A percentile compares a stretch with the other conserved stretches of the same genome.
Conservation (phyloP, 2,888 invertebrate species). For the Deilephila porcellus region DNA sequence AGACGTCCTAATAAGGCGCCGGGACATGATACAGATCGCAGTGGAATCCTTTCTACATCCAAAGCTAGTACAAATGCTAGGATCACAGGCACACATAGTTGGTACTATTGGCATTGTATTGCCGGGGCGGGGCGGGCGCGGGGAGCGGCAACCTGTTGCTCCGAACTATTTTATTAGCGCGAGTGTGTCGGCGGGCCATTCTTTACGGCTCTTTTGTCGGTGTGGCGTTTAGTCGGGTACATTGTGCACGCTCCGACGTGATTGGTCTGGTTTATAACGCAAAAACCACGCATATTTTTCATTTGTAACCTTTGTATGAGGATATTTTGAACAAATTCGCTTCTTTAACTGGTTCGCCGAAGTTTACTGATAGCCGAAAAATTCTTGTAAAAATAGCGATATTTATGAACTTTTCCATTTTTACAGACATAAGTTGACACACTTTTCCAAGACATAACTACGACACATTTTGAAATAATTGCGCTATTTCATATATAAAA, state of each 20-base stretch:
- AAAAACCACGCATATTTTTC: slow-evolving; percentile 57
- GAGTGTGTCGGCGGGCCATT: slow-evolving; percentile 80
- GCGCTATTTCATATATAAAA: no score
- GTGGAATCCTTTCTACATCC: slow-evolving; percentile 29
- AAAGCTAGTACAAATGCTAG: slow-evolving; percentile 49
- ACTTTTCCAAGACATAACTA: no score
- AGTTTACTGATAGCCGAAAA: background rate
- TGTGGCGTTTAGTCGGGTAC: slow-evolving; percentile 74
- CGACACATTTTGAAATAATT: no score
- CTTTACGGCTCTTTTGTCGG: slow-evolving; percentile 82
- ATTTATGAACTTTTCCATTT: background rate
- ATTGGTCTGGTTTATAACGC: slow-evolving; percentile 77
- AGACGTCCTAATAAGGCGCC: background rate
- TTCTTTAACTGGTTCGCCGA: background rate
- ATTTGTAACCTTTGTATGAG: slow-evolving; percentile 22
- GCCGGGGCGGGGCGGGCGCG: slow-evolving; percentile 53
- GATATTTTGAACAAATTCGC: slow-evolving; percentile 8
- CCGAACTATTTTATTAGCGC: slow-evolving; percentile 82
- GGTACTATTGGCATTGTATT: slow-evolving; percentile 71
- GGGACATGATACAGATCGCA: slow-evolving; percentile 8
- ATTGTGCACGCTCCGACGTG: slow-evolving; percentile 67
- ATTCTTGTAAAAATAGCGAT: background rate
- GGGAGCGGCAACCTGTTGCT: slow-evolving; percentile 77
- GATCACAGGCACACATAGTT: slow-evolving; percentile 62
- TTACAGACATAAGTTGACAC: background rate